Base-by-base conservation (phyloP, 2,888 invertebrate genomes). In the Agrochola lychnidis region DNA sequence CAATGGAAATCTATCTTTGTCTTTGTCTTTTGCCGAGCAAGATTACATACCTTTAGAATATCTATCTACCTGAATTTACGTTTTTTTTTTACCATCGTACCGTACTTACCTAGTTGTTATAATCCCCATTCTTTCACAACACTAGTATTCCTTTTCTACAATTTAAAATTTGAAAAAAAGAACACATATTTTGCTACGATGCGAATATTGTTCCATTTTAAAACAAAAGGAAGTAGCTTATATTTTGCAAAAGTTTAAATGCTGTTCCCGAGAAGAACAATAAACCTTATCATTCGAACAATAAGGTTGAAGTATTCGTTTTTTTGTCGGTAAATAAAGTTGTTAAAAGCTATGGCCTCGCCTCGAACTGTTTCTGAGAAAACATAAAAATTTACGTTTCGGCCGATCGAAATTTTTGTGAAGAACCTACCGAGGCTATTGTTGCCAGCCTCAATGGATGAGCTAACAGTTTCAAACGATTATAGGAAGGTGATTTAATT, bases 191-290 rank as follows among this genome's bases (percentile, higher is more conserved):
- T 88, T 74, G 78, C 73, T 78, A 78, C 84, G 87, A 79, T 88
- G 88, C 91, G 92, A 92, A 93, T 91, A 92, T 93, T 89, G 91
- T 90, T 90, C 89, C 90, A 91, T 94, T 94, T 91, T 92, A 92
- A 92, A 93, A 95, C 94, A 95, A 94, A 94, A 94, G 92, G 92
- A 90, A 88, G 88, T 88, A 85, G 86, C 85, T 82, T 79, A 78
- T 70, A 72, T 45, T 69, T 68, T 25, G 67, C 88, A 76, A 79
- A 72, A 1, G 12, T 30, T 30, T 22, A 48, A 45, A 63, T 70
- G 40, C 51, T 2, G 3, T 61, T 22, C 1, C 0, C 0, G 9
- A 30, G 82, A 9, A 12, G 0, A 19, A 78, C 62, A 76, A 48
- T 79, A 30, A 70, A 76, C 84, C 69, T 81, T 87, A 82, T 57